Evolutionary conservation across 1,140 invertebrate genomes (phyloP).

Genomic region (Brachionus sp.): DNA sequence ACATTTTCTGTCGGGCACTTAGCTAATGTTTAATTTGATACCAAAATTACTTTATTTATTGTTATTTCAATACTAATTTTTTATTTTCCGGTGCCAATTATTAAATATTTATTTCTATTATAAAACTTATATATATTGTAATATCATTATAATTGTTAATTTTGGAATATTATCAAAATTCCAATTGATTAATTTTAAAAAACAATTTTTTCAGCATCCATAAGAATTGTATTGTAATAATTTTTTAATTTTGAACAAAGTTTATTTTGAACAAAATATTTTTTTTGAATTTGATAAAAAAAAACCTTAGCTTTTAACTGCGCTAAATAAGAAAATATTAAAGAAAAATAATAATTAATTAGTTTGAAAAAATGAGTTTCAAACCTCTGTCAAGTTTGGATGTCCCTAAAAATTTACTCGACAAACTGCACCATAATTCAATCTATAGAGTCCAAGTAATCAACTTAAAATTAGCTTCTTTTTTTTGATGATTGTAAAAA

Average conservation of each 20-base stretch:
- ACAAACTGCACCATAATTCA: conserved; percentile 4
- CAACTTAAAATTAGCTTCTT: background rate
- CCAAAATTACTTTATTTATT: background rate
- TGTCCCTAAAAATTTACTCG: background rate
- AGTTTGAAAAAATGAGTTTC: background rate
- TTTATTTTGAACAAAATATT: background rate
- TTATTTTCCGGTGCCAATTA: background rate
- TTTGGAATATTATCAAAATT: background rate
- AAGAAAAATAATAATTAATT: background rate
- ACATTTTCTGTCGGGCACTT: background rate
- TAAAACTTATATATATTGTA: background rate
- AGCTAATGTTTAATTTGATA: background rate
- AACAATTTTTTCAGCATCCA: background rate
- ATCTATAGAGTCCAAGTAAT: background rate
- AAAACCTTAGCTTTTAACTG: background rate
- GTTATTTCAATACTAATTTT: background rate
- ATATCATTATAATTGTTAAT: background rate
- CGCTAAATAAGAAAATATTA: background rate
- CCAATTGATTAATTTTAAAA: too few species aligned
- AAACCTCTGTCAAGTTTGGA: background rate
- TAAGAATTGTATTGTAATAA: background rate
- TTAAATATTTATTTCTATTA: background rate
- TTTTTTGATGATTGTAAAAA: background rate
- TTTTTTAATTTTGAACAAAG: too few species aligned
- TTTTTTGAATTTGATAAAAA: background rate